Conservation (phyloP, 2,797 vertebrate genomes). For the Kryptolebias ocellatus region DNA sequence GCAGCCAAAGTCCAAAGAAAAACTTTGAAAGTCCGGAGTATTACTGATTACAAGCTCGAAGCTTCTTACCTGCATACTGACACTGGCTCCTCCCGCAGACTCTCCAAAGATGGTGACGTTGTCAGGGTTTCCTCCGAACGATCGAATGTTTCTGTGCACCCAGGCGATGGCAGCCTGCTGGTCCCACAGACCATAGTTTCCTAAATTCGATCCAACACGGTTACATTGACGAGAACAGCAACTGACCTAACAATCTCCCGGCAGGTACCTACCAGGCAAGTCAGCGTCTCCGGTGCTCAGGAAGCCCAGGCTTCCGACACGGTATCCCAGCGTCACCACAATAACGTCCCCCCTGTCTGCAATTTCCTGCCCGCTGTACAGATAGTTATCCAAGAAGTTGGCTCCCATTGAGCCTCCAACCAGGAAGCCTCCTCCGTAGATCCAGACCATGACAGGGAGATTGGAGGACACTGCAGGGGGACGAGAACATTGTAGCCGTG, state of each 20-base stretch:
- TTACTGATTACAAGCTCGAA: background rate
- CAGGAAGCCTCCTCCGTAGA: slow-evolving; percentile 90
- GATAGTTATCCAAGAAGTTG: slow-evolving; percentile 87
- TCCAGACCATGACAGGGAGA: slow-evolving; percentile 92
- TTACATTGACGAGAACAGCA: background rate
- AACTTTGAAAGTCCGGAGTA: too few species aligned
- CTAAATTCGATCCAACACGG: slow-evolving; percentile 63
- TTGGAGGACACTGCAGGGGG: slow-evolving; percentile 83
- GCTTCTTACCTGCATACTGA: slow-evolving; percentile 87
- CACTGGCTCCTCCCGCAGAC: slow-evolving; percentile 89
- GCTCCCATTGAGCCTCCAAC: slow-evolving; percentile 84
- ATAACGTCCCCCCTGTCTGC: slow-evolving; percentile 91
- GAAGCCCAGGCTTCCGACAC: slow-evolving; percentile 91
- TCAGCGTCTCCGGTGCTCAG: slow-evolving; percentile 90
- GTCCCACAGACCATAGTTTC: slow-evolving; percentile 94
- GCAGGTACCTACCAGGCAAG: slow-evolving; percentile 83
- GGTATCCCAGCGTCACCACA: slow-evolving; percentile 92
- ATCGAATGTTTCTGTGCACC: slow-evolving; percentile 94
- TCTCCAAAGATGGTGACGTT: slow-evolving; percentile 96
- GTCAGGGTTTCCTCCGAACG: slow-evolving; percentile 91
- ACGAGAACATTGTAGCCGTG: background rate
- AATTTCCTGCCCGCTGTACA: slow-evolving; percentile 89
- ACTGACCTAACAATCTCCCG: background rate
- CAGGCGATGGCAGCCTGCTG: slow-evolving; percentile 94
- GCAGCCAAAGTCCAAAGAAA: too few species aligned